These are phyloP conservation scores for Scylla paramamosain DNA, from an alignment of 1,140 invertebrate species.

Conservation along the genomic window DNA sequence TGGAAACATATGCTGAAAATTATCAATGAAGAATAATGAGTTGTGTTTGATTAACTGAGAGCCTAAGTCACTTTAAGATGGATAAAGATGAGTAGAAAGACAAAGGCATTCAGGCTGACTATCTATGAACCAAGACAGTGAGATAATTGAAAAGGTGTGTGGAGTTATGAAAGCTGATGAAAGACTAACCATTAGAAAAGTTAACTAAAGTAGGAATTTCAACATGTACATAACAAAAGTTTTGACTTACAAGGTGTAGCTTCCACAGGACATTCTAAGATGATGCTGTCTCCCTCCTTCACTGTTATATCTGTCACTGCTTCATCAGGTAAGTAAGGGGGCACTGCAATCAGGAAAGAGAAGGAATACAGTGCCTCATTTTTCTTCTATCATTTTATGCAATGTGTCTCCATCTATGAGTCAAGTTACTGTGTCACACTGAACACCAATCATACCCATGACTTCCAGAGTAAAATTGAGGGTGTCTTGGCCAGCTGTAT, in stretches of 20 bases:
- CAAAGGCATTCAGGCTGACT: no score
- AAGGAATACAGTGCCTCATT: not conserved
- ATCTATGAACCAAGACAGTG: no score
- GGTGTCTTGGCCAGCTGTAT: conserved; percentile 55
- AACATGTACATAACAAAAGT: no score
- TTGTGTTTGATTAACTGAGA: no score
- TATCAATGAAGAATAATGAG: no score
- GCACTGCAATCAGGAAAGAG: conserved; percentile 32
- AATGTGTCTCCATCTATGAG: not conserved
- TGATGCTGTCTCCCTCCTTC: conserved; percentile 58
- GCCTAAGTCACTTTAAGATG: no score
- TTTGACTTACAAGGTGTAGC: conserved; percentile 55
- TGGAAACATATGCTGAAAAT: no score
- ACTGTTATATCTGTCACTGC: conserved; percentile 56
- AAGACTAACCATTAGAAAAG: no score
- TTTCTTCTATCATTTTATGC: not conserved
- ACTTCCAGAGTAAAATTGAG: conserved; percentile 65
- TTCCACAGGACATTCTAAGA: conserved; percentile 60
- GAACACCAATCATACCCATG: conserved; percentile 38
- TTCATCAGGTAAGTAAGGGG: conserved; percentile 34
- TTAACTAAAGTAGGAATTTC: no score
- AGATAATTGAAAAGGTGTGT: no score
- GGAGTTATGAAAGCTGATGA: no score
- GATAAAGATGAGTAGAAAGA: no score
- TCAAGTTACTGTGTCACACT: not conserved